A percentile compares a stretch with the other conserved stretches of the same genome.
Conservation (phyloP, 2,113 vertebrate species). For the Sander vitreus region DNA sequence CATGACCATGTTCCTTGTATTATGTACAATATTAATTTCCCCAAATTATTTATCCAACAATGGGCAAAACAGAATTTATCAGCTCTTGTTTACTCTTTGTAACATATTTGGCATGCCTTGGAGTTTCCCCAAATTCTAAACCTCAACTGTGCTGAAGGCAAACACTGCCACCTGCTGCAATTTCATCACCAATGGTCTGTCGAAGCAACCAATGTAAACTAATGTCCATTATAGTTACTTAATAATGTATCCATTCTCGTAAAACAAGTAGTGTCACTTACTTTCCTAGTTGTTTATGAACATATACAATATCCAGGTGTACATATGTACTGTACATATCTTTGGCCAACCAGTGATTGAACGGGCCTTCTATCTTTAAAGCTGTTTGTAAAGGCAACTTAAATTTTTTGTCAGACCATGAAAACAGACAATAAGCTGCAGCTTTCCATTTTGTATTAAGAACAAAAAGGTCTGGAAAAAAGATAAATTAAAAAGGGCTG, state of each 20-base stretch:
- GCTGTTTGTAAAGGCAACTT: neutral
- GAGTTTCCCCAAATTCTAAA: constrained; percentile 3
- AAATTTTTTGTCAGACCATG: neutral
- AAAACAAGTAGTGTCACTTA: neutral
- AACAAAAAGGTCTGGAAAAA: too few species aligned
- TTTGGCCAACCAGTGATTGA: neutral
- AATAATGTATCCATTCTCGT: neutral
- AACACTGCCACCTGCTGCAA: constrained; percentile 61
- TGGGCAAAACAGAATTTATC: neutral
- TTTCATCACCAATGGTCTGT: neutral
- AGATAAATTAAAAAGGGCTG: too few species aligned
- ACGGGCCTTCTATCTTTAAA: neutral
- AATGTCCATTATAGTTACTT: neutral
- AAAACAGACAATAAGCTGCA: neutral
- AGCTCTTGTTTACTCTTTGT: neutral
- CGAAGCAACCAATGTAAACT: neutral
- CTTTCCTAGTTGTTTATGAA: neutral
- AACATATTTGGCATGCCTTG: neutral
- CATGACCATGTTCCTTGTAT: neutral
- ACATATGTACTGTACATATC: too few species aligned
- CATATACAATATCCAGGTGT: neutral
- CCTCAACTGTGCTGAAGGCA: neutral
- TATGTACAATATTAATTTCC: neutral
- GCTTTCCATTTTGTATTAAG: too few species aligned
- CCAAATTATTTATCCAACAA: neutral